Evolutionary conservation across 1,140 invertebrate genomes (phyloP), one percentile per base, ranked within the genome.

Genomic region (Drosophila tropicalis): DNA sequence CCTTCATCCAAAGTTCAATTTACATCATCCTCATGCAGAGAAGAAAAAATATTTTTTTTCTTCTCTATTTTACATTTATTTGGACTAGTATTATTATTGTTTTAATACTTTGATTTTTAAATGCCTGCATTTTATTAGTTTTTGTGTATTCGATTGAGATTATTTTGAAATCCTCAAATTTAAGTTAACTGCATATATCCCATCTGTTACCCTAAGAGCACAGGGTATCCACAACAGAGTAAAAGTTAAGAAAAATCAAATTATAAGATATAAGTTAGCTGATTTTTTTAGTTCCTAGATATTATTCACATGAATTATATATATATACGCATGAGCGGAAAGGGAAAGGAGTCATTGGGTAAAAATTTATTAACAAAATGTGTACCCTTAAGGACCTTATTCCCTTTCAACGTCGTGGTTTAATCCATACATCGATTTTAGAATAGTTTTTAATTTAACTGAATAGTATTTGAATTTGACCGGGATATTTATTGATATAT

Each of bases 81-180:
- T 36, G 25, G 25, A 47, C 34, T 17, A 55, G 54, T 54, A 56
- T 66, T 55, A 55, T 36, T 29, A 29, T 29, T 65, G 56, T 56
- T 4, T 56, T 40, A 44, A 47, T 63, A 36, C 9, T 41, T 61
- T 25, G 5, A 22, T 41, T 61, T 61, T 29, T 29, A 29, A 29
- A 29, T 29, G 29, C 29, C 29, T 29, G 29, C 29, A 25, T 25
- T 25, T 41, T 3, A 41, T 22, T 9, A 41, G 5, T 9, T 34
- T 34, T 15, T 15, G 19, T 22, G 19, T 22, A 22, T 19, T 7
- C 32, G 9, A 34, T 9, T 62, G 22, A 41, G 60, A 41, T 41
- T 62, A 40, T 19, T 62, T 41, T 62, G 5, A 29, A 29, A 17
- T 17, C 6, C 15, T 17, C 15, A 7, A 22, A 51, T 22, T 22